Evolutionary conservation across 2,797 vertebrate genomes (phyloP).

Genomic region (Gymnoscopelus braueri): DNA sequence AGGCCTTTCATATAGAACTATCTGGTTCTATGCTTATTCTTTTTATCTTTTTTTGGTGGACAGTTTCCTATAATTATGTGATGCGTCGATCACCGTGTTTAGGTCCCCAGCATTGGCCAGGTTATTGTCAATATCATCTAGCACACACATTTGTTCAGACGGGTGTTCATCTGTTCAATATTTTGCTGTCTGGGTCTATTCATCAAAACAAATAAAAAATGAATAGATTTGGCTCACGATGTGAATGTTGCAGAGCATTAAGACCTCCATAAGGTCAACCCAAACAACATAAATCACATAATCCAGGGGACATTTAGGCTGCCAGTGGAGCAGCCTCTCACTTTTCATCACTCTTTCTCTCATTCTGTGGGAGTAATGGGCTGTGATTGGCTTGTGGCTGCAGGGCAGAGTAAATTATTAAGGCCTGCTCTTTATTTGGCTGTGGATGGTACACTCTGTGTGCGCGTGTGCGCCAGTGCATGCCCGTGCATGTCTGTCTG

Average conservation of each 20-base stretch:
- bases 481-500: conserved; percentile 14
- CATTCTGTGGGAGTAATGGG: conserved; percentile 45
- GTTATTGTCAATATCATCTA: no score
- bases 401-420: conserved; percentile 77
- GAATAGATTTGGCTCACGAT: not conserved
- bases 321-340: not conserved
- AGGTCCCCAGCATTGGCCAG: no score
- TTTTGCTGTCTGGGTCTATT: no score
- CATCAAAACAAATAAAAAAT: no score
- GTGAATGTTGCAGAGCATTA: not conserved
- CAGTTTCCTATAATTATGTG: no score
- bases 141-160: no score
- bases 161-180: no score
- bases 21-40: no score
- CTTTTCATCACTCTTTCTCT: conserved; percentile 19
- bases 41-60: no score
- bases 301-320: not conserved
- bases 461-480: not conserved
- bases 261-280: not conserved
- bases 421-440: conserved; percentile 72
- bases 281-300: no score
- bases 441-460: conserved; percentile 49
- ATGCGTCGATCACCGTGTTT: no score
- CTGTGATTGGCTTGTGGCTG: conserved; percentile 68
- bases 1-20: no score